Base-by-base conservation (phyloP, 2,113 vertebrate species). In the Zapus hudsonius region DNA sequence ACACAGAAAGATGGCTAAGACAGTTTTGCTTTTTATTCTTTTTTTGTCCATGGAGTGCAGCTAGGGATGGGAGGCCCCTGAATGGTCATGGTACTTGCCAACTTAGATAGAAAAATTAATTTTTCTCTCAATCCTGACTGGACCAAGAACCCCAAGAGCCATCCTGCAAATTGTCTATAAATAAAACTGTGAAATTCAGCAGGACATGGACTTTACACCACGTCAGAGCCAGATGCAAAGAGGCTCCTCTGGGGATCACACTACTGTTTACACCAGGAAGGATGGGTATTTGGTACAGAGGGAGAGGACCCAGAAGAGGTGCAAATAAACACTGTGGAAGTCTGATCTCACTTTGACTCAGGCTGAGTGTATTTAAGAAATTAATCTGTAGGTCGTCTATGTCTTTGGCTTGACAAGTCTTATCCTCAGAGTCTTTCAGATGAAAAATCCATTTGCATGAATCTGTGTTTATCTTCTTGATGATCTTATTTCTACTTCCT, bases 81-180 rank as follows among this genome's bases (percentile, higher is more conserved):
- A 76, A 42, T 57, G 79, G 89, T 96, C 89, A 93, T 7, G 47
- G 84, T 42, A 55, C 57, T 93, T 96, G 89, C 67, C 94, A 95
- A 90, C 29, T 94, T 89, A 79, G 94, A 89, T 38, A 73, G 92
- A 96, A 94, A 93, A 94, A 95, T 95, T 94, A 97, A 95, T 95
- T 96, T 84, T 97, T 96, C 94, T 95, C 93, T 82, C 86, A 96
- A 95, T 66, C 88, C 64, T 93, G 95, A 76, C 67, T 95, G 80
- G 17, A 55, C 15, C n/a, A 74, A 67, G 86, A 66, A 52, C 80
- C 81, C 55, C 81, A 84, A 89, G 87, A 95, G 87, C 90, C 91
- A 55, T 88, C 81, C 47, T 84, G 86, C 91, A 96, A 96, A 86
- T 94, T 67, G 84, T 69, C 75, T 96, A 72, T 91, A 94, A 91